Percentiles rank a stretch among this genome's conserved stretches.
Conservation (phyloP, 1,140 invertebrate genomes). For the Pseudomyrmex flavicornis region DNA sequence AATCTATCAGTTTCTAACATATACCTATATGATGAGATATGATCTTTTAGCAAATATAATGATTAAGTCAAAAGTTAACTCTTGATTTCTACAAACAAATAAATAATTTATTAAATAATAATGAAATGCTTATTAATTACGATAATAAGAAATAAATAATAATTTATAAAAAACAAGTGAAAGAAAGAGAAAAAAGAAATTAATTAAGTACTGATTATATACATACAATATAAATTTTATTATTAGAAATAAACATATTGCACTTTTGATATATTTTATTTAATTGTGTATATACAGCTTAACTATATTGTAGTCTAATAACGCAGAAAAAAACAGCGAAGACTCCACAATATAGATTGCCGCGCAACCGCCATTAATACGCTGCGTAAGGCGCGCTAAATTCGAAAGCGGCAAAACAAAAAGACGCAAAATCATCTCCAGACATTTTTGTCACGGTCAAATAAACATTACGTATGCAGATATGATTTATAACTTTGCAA, state of each 20-base stretch:
- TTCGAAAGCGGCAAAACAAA: slow-evolving; percentile 22
- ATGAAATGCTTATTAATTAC: too few species aligned
- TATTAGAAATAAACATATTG: neutral
- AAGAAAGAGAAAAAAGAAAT: neutral
- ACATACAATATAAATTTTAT: neutral
- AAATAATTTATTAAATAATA: too few species aligned
- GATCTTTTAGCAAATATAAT: too few species aligned
- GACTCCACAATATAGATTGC: slow-evolving; percentile 72
- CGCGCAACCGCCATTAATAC: slow-evolving; percentile 84
- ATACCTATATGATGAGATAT: too few species aligned
- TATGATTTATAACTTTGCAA: slow-evolving; percentile 32
- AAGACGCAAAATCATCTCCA: neutral
- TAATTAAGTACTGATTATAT: neutral
- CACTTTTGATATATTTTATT: neutral
- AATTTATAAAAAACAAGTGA: too few species aligned
- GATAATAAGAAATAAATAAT: too few species aligned
- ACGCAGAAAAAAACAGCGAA: slow-evolving; percentile 35
- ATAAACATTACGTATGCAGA: slow-evolving; percentile 25
- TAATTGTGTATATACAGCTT: neutral
- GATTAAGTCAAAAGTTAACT: too few species aligned
- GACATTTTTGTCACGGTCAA: neutral
- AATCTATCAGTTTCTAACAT: too few species aligned
- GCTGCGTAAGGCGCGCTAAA: slow-evolving; percentile 64
- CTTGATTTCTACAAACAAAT: too few species aligned
- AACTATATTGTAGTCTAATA: neutral